Base-by-base conservation (phyloP, 2,797 vertebrate genomes). In the Coreius guichenoti region DNA sequence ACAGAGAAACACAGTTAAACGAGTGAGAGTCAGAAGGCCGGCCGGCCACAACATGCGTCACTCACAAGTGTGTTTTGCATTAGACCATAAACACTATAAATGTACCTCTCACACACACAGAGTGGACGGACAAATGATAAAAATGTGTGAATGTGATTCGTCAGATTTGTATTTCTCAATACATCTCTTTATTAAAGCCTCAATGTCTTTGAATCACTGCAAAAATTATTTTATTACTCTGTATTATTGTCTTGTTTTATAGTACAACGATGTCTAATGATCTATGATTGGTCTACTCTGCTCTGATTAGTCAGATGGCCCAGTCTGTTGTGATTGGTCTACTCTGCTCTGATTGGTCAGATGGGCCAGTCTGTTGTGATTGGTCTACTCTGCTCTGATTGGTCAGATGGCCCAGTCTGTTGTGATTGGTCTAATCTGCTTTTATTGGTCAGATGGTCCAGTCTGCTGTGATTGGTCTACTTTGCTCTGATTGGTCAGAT, bases 31-130 rank as follows among this genome's bases (percentile, higher is more conserved):
- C 56, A 61, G 54, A 17, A 61, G 75, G 36, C 51, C 19, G 3
- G 49, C 47, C 9, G 3, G 81, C 85, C 87, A 36, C 82, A 31
- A 54, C 72, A 67, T 89, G 88, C 85, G 82, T 89, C 86, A 89
- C 61, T 29, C 61, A n/a, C 45, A 67, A 14, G 75, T 78, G 86
- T 82, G 86, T 86, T 89, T 88, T 80, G 86, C 88, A 69, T 82
- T 78, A 80, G 23, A 51, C 69, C 72, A 82, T 80, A 83, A 88
- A 85, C 83, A 85, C 72, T 74, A 76, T 77, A 88, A 82, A 77
- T 78, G 70, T 69, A 26, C 33, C 85, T 49, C 56, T 36, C 83
- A 73, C 81, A 78, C 39, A 80, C 29, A 45, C 8, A 68, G 16
- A 56, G 74, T n/a, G 31, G 51, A 76, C 31, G 1, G 23, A 56